These are phyloP conservation scores for Plebejus anna DNA, from an alignment of 2,888 invertebrate species.

Conservation along the genomic window DNA sequence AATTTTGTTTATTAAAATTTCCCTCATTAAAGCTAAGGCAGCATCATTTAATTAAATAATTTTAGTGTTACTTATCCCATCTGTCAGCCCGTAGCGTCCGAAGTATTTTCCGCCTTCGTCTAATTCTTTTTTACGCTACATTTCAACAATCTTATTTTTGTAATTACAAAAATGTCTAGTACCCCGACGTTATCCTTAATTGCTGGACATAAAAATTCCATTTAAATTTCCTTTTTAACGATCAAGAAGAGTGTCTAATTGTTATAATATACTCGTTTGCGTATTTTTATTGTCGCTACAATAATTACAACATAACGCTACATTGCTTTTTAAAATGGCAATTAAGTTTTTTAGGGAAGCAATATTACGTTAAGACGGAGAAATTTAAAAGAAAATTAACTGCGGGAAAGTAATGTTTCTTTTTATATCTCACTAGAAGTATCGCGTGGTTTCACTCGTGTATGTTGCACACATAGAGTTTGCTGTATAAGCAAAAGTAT, in stretches of 20 bases:
- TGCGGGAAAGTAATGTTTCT: not conserved
- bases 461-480: no score
- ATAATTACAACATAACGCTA: constrained; percentile 79
- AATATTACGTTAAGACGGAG: constrained; percentile 43
- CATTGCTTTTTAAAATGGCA: constrained; percentile 67
- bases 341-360: constrained; percentile 70
- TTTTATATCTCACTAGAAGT: not conserved
- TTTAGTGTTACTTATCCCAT: constrained; percentile 50
- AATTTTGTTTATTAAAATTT: constrained; percentile 26
- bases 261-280: constrained; percentile 80
- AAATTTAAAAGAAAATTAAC: constrained; percentile 23
- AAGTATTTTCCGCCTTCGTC: constrained; percentile 69
- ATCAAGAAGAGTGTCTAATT: constrained; percentile 79
- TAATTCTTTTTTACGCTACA: constrained; percentile 80
- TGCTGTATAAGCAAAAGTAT: no score
- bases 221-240: constrained; percentile 81
- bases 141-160: constrained; percentile 80
- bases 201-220: constrained; percentile 81
- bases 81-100: constrained; percentile 58
- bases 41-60: constrained; percentile 29
- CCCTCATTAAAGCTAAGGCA: not conserved
- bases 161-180: constrained; percentile 80
- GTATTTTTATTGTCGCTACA: constrained; percentile 79
- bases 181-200: constrained; percentile 79
- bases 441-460: not conserved